These are phyloP conservation scores for Pegea sp. DNA, from an alignment of 23 tunicate species.

Conservation along the genomic window DNA sequence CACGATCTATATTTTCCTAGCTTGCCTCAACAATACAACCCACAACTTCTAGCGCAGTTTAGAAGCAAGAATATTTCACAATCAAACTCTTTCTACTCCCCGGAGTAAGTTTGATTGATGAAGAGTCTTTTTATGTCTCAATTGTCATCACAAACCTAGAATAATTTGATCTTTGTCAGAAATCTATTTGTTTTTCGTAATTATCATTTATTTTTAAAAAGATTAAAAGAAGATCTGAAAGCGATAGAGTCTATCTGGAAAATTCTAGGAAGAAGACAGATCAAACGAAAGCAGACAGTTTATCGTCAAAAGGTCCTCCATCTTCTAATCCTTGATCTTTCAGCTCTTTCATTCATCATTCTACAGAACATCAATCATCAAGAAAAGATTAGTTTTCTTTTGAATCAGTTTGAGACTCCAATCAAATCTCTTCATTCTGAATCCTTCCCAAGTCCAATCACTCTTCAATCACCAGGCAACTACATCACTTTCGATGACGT, in stretches of 20 bases:
- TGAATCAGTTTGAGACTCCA: conserved; percentile 65
- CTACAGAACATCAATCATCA: not conserved
- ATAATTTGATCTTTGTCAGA: not conserved
- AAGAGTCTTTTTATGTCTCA: not conserved
- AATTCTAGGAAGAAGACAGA: not conserved
- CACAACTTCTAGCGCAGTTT: conserved; percentile 24
- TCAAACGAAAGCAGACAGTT: not conserved
- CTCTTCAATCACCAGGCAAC: not conserved
- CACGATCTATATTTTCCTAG: conserved; percentile 57
- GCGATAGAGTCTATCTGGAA: not conserved
- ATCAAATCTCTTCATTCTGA: conserved; percentile 9
- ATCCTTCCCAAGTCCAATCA: no score
- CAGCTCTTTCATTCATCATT: no score
- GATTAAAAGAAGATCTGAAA: not conserved
- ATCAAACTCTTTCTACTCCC: conserved; percentile 2
- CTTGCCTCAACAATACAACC: conserved; percentile 51
- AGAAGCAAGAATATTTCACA: conserved; percentile 15
- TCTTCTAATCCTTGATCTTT: no score
- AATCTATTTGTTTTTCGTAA: not conserved
- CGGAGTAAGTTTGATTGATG: not conserved
- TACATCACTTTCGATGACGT: no score
- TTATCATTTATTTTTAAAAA: not conserved
- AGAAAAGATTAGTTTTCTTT: conserved; percentile 24
- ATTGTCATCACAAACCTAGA: not conserved
- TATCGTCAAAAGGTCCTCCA: not conserved